These are phyloP conservation scores for Pithecia hirsuta DNA, from an alignment of 2,797 vertebrate species.

Conservation along the genomic window DNA sequence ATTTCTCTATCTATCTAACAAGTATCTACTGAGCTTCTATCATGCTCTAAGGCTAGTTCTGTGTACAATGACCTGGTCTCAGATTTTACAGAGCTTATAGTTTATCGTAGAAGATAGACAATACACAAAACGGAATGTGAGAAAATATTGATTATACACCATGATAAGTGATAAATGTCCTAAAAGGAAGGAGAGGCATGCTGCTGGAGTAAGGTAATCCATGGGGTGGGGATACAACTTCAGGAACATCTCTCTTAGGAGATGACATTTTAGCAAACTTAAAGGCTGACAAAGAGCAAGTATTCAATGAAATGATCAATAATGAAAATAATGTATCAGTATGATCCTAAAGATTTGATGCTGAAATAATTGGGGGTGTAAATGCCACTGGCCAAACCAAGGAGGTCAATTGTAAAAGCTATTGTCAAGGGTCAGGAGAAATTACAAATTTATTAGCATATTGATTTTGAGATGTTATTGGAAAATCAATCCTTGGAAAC, in stretches of 20 bases:
- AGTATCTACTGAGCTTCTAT: not conserved
- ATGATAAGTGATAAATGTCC: not conserved
- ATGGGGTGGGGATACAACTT: not conserved
- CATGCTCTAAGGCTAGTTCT: not conserved
- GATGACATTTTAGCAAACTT: not conserved
- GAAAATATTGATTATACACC: not conserved
- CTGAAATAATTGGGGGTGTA: not conserved
- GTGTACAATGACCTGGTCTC: not conserved
- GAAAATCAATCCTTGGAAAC: slow-evolving; percentile 4
- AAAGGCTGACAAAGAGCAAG: not conserved
- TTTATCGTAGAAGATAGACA: not conserved
- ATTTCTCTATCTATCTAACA: not conserved
- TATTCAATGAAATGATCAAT: not conserved
- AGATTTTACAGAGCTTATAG: not conserved
- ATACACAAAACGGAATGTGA: not conserved
- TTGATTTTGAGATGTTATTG: slow-evolving; percentile 20
- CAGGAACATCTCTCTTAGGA: not conserved
- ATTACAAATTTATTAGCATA: not conserved
- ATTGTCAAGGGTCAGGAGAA: not conserved
- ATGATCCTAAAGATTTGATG: not conserved
- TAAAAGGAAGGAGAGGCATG: not conserved
- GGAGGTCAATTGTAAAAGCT: not conserved
- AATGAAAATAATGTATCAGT: not conserved
- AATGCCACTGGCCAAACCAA: not conserved
- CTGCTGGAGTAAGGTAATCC: not conserved